A percentile compares a stretch with the other conserved stretches of the same genome.
phyloP scores from a whole-genome alignment of 2,888 invertebrate genomes.

The Apocheima hispidaria region DNA sequence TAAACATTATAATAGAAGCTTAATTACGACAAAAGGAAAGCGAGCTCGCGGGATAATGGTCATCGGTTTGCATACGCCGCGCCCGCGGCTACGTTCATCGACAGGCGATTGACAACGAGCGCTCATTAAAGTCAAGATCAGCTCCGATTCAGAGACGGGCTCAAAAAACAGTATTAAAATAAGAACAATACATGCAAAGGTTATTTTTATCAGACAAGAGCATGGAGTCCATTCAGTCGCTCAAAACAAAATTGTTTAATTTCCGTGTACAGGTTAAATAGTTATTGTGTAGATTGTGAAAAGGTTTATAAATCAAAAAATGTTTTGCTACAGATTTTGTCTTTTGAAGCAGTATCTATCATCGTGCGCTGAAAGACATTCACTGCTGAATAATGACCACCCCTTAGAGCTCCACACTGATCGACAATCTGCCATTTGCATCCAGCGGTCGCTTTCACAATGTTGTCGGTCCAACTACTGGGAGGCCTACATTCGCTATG shows the following conservation, averaged over 20 bases:
- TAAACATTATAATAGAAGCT: conserved; percentile 20
- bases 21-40: conserved; percentile 40
- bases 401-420: too few relatives aligned
- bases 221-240: conserved; percentile 1
- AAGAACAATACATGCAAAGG: conserved; percentile 36
- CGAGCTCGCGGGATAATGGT: conserved; percentile 49
- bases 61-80: conserved; percentile 53
- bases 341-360: too few relatives aligned
- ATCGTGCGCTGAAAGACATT: too few relatives aligned
- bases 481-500: too few relatives aligned
- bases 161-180: conserved; percentile 47
- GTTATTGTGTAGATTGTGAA: not conserved
- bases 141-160: conserved; percentile 47
- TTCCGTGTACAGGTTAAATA: not conserved
- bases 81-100: conserved; percentile 50
- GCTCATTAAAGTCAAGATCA: conserved; percentile 65
- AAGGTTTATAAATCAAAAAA: not conserved
- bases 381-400: too few relatives aligned
- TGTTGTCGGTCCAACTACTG: too few relatives aligned
- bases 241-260: not conserved
- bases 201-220: conserved; percentile 30
- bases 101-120: conserved; percentile 74
- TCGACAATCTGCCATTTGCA: too few relatives aligned
- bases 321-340: too few relatives aligned
- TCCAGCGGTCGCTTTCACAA: too few relatives aligned